A percentile compares a stretch with the other conserved stretches of the same genome.
Evolutionary conservation across 1,140 invertebrate species (phyloP).

Genomic region (Harpegnathos saltator): DNA sequence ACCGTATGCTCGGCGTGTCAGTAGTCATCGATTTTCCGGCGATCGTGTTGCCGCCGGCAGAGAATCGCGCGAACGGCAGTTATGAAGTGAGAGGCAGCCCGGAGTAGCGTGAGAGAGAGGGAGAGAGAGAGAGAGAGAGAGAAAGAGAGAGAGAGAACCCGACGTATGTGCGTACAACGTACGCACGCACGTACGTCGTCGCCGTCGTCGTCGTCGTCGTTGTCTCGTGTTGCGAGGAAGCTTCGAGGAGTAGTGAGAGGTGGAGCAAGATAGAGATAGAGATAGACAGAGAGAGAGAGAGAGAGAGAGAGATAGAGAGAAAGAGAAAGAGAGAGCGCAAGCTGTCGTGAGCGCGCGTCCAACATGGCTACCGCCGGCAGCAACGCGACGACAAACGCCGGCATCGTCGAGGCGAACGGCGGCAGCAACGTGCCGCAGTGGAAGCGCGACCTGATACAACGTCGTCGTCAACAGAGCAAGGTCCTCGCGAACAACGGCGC

Average conservation of each 20-base stretch:
- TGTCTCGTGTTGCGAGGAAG: slow-evolving; percentile 28
- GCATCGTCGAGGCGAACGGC: slow-evolving; percentile 60
- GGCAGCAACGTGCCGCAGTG: slow-evolving; percentile 87
- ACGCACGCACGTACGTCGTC: slow-evolving; percentile 20
- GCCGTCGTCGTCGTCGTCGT: background rate
- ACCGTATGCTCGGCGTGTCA: slow-evolving; percentile 43
- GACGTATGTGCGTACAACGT: background rate
- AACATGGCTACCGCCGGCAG: slow-evolving; percentile 78
- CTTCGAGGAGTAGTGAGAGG: no score
- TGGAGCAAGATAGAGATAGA: no score
- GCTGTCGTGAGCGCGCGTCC: slow-evolving; percentile 59
- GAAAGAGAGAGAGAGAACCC: background rate
- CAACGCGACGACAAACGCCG: slow-evolving; percentile 67
- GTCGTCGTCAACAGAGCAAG: slow-evolving; percentile 85
- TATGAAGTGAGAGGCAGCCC: background rate
- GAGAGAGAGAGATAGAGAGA: slow-evolving; percentile 14
- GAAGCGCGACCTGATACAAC: slow-evolving; percentile 91
- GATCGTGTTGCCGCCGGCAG: background rate
- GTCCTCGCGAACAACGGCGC: slow-evolving; percentile 78
- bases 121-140: no score
- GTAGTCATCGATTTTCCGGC: slow-evolving; percentile 48
- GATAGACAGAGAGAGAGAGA: slow-evolving; percentile 21
- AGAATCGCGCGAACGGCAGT: background rate
- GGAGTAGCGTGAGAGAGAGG: background rate
- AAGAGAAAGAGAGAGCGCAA: slow-evolving; percentile 3